Conservation (phyloP, 2,888 invertebrate species). For the Drosophila neotestacea region DNA sequence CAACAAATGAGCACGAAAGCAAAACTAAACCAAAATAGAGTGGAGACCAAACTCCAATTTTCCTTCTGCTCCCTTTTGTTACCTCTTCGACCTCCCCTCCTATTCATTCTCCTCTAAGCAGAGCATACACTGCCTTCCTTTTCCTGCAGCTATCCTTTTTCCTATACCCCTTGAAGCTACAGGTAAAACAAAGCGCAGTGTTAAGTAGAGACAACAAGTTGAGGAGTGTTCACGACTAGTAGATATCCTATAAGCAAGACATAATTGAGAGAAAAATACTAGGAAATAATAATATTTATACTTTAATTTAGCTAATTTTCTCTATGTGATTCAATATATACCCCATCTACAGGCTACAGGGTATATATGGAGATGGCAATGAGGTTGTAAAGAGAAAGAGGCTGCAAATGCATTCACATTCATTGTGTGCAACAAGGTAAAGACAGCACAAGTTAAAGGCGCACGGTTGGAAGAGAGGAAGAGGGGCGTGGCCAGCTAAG, state of each 20-base stretch:
- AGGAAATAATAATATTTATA: too few relatives aligned
- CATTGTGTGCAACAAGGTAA: slow-evolving; percentile 44
- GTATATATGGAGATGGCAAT: background rate
- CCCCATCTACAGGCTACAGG: background rate
- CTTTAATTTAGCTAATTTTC: background rate
- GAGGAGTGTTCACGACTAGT: background rate
- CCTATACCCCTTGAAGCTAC: slow-evolving; percentile 1
- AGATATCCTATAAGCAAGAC: background rate
- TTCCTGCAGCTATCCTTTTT: background rate
- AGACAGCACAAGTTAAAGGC: background rate
- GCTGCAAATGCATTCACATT: slow-evolving; percentile 50
- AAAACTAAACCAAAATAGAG: slow-evolving; percentile 35
- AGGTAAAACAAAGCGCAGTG: slow-evolving; percentile 6
- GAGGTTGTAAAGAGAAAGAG: background rate
- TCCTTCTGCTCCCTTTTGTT: background rate
- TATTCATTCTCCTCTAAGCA: too few relatives aligned
- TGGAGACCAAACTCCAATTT: slow-evolving; percentile 1
- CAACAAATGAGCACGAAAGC: slow-evolving; percentile 76
- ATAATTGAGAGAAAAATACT: too few relatives aligned
- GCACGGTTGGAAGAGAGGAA: too few relatives aligned
- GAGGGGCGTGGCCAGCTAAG: slow-evolving; percentile 16
- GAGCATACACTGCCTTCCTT: too few relatives aligned
- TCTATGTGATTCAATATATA: background rate
- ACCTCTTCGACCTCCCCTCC: background rate
- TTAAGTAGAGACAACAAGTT: background rate